A percentile compares a stretch with the other conserved stretches of the same genome.
These are phyloP conservation scores for Ataeniobius toweri DNA, from an alignment of 2,797 vertebrate species.

Conservation along the genomic window DNA sequence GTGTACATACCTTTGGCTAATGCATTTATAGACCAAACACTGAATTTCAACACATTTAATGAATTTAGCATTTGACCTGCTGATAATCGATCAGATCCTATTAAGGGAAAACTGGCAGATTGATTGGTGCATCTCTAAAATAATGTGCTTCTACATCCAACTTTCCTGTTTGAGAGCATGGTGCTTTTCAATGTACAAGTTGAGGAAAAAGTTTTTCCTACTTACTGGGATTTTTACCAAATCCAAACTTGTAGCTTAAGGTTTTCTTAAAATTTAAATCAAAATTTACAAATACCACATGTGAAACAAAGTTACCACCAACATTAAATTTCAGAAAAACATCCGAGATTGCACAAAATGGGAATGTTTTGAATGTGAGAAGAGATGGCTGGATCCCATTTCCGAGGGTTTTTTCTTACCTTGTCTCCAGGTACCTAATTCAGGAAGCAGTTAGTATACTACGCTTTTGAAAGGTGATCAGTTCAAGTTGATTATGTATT, in stretches of 20 bases:
- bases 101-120: neutral
- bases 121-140: neutral
- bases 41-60: neutral
- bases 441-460: neutral
- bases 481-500: neutral
- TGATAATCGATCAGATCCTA: neutral
- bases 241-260: neutral
- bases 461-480: neutral
- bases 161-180: neutral
- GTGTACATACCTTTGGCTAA: neutral
- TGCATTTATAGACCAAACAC: neutral
- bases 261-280: neutral
- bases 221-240: neutral
- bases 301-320: neutral
- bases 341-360: neutral
- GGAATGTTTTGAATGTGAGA: neutral
- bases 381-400: neutral
- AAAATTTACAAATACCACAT: neutral
- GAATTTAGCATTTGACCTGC: neutral
- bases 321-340: neutral
- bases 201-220: neutral
- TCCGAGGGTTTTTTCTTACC: neutral
- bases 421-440: too few species aligned
- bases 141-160: neutral
- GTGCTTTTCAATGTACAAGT: neutral